phyloP scores from a whole-genome alignment of 53 echinoderm and acorn worm genomes.

The Zoroaster sp. region DNA sequence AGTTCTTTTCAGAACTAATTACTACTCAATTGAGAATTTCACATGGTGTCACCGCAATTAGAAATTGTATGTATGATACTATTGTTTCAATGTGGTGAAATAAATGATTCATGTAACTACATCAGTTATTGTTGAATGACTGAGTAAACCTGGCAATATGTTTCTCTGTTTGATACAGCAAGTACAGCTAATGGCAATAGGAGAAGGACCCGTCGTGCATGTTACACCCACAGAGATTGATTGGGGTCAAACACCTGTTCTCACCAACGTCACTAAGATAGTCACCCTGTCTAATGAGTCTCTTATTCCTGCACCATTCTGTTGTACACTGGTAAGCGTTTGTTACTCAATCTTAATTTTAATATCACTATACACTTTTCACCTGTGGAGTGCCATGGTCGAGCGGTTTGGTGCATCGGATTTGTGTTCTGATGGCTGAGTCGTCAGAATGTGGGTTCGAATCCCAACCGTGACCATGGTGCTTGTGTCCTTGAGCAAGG shows the following conservation, averaged over 20 bases:
- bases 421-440: background rate
- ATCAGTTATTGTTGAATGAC: too few species aligned
- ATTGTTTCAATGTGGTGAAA: too few species aligned
- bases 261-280: conserved; percentile 69
- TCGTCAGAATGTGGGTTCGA: background rate
- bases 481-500: background rate
- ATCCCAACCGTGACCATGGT: too few species aligned
- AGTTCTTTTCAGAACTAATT: too few species aligned
- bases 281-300: conserved; percentile 94
- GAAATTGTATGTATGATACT: too few species aligned
- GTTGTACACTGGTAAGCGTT: conserved; percentile 90
- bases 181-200: conserved; percentile 91
- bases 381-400: background rate
- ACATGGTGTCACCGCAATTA: too few species aligned
- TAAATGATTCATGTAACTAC: too few species aligned
- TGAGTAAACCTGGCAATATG: too few species aligned
- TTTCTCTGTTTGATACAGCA: conserved; percentile 63
- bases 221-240: conserved; percentile 88
- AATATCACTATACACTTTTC: too few species aligned
- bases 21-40: too few species aligned
- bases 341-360: too few species aligned
- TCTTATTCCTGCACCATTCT: conserved; percentile 93
- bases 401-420: background rate
- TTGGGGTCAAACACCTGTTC: conserved; percentile 96
- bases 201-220: conserved; percentile 97